Base-by-base conservation (phyloP, 2,888 invertebrate genomes). In the Melanophora roralis region DNA sequence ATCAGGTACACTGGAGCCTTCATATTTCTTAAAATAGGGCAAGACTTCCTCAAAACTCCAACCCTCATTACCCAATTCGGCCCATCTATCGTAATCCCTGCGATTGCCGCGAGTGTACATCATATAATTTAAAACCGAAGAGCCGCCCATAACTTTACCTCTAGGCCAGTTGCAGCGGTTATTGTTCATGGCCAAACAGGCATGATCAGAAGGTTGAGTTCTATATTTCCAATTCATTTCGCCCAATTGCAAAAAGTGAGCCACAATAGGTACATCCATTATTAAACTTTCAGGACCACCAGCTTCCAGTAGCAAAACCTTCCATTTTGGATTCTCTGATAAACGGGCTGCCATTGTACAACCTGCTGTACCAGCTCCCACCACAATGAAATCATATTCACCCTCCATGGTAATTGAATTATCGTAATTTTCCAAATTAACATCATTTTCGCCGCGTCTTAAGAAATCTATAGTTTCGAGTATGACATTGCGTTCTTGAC, bases 81-180 rank as follows among this genome's bases (percentile, higher is more conserved):
- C 92, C 97, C 97, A 97, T 4, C 91, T 89, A 85, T 96, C 94
- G 86, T 94, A 97, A 85, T 97, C 96, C 3, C 91, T 89, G 0
- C 92, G 91, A 83, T 93, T 92, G 11, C 95, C 95, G 79, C 95
- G 90, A 0, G 94, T 94, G 84, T 94, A 95, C 84, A 94, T 93
- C 95, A 97, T 95, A 84, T 94, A 94, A 86, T 96, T 96, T 9
- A 96, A 90, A 0, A 94, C 93, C 81, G 94, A 94, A 8, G 94
- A 94, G 1, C 97, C 97, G 6, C 97, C 97, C 86, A 97, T 92
- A 0, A 95, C 94, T 88, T 94, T 95, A 2, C 96, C 96, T 78
- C 94, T 91, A 0, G 96, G 95, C 93, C 94, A 95, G 83, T 94
- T 93, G 87, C 95, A 95, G 78, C 93, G 93, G 82, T 92, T 92